Evolutionary conservation across 2,888 invertebrate species (phyloP).

Genomic region (Aquatica leii): DNA sequence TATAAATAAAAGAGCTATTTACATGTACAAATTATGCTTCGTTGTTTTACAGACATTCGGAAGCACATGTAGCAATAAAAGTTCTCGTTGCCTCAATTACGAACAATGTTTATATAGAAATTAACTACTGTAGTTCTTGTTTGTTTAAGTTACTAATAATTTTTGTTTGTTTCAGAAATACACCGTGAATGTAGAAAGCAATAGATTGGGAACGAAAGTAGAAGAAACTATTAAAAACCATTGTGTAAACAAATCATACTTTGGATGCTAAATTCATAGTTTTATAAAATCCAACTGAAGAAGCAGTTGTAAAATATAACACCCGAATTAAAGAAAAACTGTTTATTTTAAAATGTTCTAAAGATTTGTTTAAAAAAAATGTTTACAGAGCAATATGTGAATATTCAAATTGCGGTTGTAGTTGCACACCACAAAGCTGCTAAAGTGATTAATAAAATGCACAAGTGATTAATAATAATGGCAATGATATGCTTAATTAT

Average conservation of each 20-base stretch:
- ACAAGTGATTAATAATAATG: slow-evolving; percentile 28
- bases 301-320: neutral
- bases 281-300: neutral
- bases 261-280: slow-evolving; percentile 21
- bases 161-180: slow-evolving; percentile 19
- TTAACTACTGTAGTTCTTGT: no score
- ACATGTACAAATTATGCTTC: no score
- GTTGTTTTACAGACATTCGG: no score
- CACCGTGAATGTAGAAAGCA: slow-evolving; percentile 20
- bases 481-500: slow-evolving; percentile 27
- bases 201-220: slow-evolving; percentile 25
- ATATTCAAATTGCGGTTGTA: slow-evolving; percentile 24
- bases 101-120: no score
- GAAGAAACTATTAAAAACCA: slow-evolving; percentile 26
- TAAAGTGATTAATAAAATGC: slow-evolving; percentile 31
- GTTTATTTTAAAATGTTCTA: slow-evolving; percentile 27
- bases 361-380: slow-evolving; percentile 21
- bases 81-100: no score
- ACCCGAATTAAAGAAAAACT: slow-evolving; percentile 16
- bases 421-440: slow-evolving; percentile 29
- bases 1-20: no score
- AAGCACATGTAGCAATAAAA: no score
- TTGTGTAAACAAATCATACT: slow-evolving; percentile 27
- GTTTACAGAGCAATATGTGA: slow-evolving; percentile 24
- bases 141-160: neutral